A percentile compares a stretch with the other conserved stretches of the same genome.
Evolutionary conservation across 2,888 invertebrate species (phyloP).

Genomic region (Nomada flava): DNA sequence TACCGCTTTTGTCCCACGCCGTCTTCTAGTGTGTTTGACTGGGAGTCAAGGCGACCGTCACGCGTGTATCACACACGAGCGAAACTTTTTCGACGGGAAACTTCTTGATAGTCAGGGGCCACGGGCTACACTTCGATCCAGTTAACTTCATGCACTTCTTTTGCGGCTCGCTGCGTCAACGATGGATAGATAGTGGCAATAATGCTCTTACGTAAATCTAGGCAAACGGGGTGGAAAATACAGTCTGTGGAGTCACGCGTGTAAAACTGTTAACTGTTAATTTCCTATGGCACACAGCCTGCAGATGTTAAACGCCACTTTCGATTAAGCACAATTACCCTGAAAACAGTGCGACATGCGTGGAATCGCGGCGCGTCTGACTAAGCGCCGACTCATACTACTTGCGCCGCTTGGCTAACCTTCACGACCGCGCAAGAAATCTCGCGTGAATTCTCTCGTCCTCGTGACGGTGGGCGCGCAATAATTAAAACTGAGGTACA

Average conservation of each 20-base stretch:
- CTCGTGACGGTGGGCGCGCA: too few relatives aligned
- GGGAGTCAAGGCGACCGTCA: slow-evolving; percentile 33
- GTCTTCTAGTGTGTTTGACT: slow-evolving; percentile 29
- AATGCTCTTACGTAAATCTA: neutral
- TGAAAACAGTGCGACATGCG: neutral
- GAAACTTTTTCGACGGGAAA: neutral
- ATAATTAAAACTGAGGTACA: neutral
- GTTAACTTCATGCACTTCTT: neutral
- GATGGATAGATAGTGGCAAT: neutral
- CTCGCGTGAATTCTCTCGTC: neutral
- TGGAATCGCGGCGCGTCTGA: neutral
- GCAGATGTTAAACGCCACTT: too few relatives aligned
- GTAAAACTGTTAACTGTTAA: too few relatives aligned
- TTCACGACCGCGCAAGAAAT: neutral
- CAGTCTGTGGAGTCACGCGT: neutral
- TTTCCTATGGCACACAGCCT: too few relatives aligned
- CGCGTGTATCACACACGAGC: slow-evolving; percentile 7
- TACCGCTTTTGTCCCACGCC: slow-evolving; percentile 28
- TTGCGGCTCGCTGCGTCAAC: neutral
- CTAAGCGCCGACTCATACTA: neutral
- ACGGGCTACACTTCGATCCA: neutral
- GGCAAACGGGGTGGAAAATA: neutral
- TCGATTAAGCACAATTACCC: too few relatives aligned
- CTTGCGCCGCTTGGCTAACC: neutral
- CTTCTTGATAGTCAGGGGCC: neutral